A percentile compares a stretch with the other conserved stretches of the same genome.
Evolutionary conservation across 2,113 vertebrate genomes (phyloP).

Genomic region (Mus pahari): DNA sequence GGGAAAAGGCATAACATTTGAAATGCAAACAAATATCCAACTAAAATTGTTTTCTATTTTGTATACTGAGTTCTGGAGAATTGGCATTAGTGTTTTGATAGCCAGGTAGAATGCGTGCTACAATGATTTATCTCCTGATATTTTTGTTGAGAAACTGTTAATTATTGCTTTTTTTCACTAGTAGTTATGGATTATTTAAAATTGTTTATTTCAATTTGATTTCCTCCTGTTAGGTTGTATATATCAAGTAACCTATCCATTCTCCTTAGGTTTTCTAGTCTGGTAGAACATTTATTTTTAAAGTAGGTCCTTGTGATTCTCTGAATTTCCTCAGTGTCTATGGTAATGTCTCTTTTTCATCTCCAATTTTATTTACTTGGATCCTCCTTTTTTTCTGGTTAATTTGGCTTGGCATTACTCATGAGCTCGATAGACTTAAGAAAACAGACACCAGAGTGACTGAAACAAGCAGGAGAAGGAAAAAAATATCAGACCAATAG

Average conservation of each 20-base stretch:
- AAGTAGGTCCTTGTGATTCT: background rate
- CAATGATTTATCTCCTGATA: background rate
- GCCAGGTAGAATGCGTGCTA: background rate
- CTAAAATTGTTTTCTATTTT: no score
- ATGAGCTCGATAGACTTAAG: background rate
- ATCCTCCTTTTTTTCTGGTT: background rate
- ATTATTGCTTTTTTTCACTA: background rate
- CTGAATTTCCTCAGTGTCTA: background rate
- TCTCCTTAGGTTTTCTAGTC: background rate
- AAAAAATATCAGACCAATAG: background rate
- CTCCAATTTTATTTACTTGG: background rate
- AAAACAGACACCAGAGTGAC: background rate
- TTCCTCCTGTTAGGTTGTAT: background rate
- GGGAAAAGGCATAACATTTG: no score
- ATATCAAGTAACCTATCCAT: background rate
- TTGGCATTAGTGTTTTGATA: background rate
- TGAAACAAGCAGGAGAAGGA: background rate
- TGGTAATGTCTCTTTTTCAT: background rate
- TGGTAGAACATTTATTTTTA: background rate
- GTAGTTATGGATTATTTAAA: background rate
- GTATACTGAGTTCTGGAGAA: background rate
- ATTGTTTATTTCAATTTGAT: background rate
- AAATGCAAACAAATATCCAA: no score
- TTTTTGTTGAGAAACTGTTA: background rate
- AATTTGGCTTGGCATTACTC: background rate